Evolutionary conservation across 2,113 vertebrate genomes (phyloP).

Genomic region (Physeter macrocephalus): DNA sequence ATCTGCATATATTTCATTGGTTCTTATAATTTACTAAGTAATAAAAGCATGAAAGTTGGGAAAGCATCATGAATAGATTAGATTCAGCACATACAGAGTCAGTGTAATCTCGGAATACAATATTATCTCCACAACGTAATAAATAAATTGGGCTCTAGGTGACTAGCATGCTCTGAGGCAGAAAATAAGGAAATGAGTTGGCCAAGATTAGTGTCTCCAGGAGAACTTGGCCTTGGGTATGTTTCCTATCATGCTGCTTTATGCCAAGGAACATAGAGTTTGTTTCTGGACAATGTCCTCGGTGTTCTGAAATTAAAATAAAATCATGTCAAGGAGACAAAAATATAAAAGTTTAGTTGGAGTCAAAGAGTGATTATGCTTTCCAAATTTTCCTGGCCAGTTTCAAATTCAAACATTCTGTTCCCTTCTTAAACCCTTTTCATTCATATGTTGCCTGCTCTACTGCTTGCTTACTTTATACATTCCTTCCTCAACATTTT

Average conservation of each 20-base stretch:
- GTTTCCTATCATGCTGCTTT: neutral
- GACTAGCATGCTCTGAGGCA: too few species aligned
- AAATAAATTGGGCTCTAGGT: neutral
- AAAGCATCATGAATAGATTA: neutral
- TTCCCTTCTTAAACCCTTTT: neutral
- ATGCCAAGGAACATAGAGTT: neutral
- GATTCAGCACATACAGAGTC: too few species aligned
- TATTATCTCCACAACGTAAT: neutral
- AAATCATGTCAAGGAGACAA: neutral
- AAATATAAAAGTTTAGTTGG: neutral
- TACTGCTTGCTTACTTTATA: neutral
- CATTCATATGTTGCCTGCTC: slow-evolving; percentile 59
- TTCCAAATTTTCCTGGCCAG: neutral
- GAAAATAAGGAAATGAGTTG: neutral
- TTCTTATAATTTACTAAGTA: neutral
- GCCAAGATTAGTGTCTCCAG: neutral
- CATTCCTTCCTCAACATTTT: neutral
- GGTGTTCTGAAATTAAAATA: slow-evolving; percentile 13
- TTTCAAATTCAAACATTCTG: neutral
- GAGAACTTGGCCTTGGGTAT: neutral
- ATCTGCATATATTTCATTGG: neutral
- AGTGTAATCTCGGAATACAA: neutral
- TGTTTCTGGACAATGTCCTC: neutral
- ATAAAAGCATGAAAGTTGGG: neutral
- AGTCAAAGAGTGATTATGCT: neutral